Percentiles rank a stretch among this genome's conserved stretches.
phyloP scores from a whole-genome alignment of 2,797 vertebrate genomes.

The Pangasius macronema region DNA sequence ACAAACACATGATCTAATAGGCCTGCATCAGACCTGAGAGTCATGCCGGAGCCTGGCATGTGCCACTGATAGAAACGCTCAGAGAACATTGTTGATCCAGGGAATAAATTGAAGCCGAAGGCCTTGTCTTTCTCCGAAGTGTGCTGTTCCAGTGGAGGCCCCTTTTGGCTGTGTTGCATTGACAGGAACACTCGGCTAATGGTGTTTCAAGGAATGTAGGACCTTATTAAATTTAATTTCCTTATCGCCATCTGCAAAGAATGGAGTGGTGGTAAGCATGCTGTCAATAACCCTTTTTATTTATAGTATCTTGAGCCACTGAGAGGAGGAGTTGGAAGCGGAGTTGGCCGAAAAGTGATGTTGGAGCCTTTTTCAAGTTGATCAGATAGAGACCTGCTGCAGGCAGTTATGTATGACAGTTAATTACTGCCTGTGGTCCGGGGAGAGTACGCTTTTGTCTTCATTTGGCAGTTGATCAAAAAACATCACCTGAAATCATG shows the following conservation, averaged over 20 bases:
- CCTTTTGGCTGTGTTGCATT: constrained; percentile 28
- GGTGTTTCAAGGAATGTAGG: constrained; percentile 27
- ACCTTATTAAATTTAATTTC: constrained; percentile 53
- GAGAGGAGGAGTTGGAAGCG: constrained; percentile 33
- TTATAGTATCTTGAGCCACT: constrained; percentile 38
- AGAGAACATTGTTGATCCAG: constrained; percentile 66
- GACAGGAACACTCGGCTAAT: constrained; percentile 40
- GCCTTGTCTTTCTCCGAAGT: constrained; percentile 55
- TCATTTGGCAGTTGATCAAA: constrained; percentile 34
- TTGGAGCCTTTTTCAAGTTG: constrained; percentile 41
- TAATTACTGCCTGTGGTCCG: constrained; percentile 51
- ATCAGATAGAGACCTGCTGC: constrained; percentile 47
- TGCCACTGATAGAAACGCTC: constrained; percentile 58
- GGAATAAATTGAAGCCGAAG: constrained; percentile 69
- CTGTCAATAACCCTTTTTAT: constrained; percentile 32
- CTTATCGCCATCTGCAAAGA: constrained; percentile 48
- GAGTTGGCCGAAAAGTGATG: constrained; percentile 34
- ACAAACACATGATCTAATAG: constrained; percentile 82
- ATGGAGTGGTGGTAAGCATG: constrained; percentile 26
- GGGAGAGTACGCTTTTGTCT: constrained; percentile 35
- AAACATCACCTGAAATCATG: constrained; percentile 47
- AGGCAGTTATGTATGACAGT: constrained; percentile 50
- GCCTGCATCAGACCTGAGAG: constrained; percentile 75
- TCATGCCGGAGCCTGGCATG: constrained; percentile 46
- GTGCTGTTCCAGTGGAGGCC: constrained; percentile 42